A percentile compares a stretch with the other conserved stretches of the same genome.
These are phyloP conservation scores for Lordiphosa collinella DNA, from an alignment of 1,140 invertebrate species.

Conservation along the genomic window DNA sequence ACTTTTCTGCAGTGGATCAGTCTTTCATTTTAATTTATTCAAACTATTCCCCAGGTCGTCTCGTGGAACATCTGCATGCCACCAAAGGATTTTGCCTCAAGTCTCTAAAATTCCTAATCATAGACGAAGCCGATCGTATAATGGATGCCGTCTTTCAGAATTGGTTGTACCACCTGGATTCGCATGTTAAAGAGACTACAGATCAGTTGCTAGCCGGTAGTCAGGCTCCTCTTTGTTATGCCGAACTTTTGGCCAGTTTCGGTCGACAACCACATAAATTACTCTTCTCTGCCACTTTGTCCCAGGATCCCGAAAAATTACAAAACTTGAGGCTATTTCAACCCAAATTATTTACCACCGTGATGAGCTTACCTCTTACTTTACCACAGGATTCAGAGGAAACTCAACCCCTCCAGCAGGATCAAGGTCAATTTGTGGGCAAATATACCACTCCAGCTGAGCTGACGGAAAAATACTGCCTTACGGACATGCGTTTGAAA, in stretches of 20 bases:
- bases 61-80: constrained; percentile 94
- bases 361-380: constrained; percentile 75
- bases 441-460: constrained; percentile 92
- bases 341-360: constrained; percentile 93
- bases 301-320: constrained; percentile 97
- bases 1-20: too few relatives aligned
- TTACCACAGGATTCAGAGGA: constrained; percentile 48
- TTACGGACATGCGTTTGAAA: constrained; percentile 87
- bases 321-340: constrained; percentile 92
- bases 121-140: constrained; percentile 97
- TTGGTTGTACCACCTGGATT: constrained; percentile 89
- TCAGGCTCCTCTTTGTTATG: constrained; percentile 58
- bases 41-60: constrained; percentile 82
- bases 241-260: constrained; percentile 49
- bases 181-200: constrained; percentile 80
- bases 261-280: constrained; percentile 89
- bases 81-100: constrained; percentile 92
- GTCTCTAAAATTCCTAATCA: constrained; percentile 90
- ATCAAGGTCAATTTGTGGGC: constrained; percentile 83
- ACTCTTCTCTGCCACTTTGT: constrained; percentile 96
- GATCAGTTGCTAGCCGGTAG: constrained; percentile 61
- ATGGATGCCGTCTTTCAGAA: constrained; percentile 94
- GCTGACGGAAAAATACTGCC: constrained; percentile 87
- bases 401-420: neutral
- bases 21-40: neutral